These are phyloP conservation scores for Meloe dianella DNA, from an alignment of 2,888 invertebrate species.

Conservation along the genomic window DNA sequence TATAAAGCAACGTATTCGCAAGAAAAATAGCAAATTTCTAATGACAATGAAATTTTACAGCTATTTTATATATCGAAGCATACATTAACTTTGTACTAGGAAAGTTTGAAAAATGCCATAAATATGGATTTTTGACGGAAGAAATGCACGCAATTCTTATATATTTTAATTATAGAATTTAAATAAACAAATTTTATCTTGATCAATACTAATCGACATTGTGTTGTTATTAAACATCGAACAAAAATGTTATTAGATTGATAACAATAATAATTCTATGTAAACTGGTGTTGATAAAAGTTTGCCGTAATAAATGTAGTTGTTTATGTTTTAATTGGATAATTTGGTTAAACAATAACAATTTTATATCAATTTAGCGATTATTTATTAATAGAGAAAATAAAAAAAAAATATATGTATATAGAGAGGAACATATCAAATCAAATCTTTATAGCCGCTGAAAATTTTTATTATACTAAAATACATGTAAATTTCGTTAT, in stretches of 20 bases:
- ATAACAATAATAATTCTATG: slow-evolving; percentile 10
- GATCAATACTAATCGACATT: not conserved
- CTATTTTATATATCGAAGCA: not conserved
- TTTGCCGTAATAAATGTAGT: not conserved
- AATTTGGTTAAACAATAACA: not conserved
- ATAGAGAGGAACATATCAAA: not conserved
- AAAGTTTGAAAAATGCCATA: not conserved
- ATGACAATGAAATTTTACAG: not conserved
- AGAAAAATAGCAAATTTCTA: too few relatives aligned
- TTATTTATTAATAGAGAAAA: not conserved
- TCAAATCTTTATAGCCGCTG: not conserved
- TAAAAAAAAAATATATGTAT: not conserved
- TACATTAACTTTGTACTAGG: not conserved
- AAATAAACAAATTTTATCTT: too few relatives aligned
- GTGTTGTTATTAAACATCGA: not conserved
- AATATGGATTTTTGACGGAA: too few relatives aligned
- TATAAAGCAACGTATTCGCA: too few relatives aligned
- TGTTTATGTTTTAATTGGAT: slow-evolving; percentile 9
- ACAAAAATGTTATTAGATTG: slow-evolving; percentile 9
- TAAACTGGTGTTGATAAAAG: slow-evolving; percentile 9
- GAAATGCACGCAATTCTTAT: not conserved
- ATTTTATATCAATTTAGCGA: not conserved
- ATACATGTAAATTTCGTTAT: not conserved
- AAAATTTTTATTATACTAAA: not conserved
- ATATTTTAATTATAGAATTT: too few relatives aligned